A percentile compares a stretch with the other conserved stretches of the same genome.
phyloP scores from a whole-genome alignment of 2,113 vertebrate species.

The Brachyistius frenatus region DNA sequence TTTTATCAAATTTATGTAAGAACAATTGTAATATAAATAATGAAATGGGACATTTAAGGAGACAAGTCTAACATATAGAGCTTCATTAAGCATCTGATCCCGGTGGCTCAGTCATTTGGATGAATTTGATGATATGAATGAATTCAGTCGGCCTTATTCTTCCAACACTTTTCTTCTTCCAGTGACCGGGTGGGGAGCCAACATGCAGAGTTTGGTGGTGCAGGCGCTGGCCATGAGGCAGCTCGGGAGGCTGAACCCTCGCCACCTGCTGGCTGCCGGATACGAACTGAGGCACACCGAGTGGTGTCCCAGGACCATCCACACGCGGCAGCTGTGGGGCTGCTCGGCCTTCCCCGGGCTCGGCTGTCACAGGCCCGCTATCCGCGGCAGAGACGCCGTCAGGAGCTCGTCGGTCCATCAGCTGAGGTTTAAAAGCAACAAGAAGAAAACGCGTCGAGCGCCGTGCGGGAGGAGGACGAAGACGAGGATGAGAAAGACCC shows the following conservation, averaged over 20 bases:
- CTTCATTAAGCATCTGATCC: too few relatives aligned
- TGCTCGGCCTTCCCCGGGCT: slow-evolving; percentile 37
- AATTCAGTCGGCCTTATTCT: too few relatives aligned
- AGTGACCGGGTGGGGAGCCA: slow-evolving; percentile 56
- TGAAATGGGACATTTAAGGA: too few relatives aligned
- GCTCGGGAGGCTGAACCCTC: slow-evolving; percentile 71
- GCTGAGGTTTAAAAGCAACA: slow-evolving; percentile 89
- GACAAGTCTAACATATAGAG: too few relatives aligned
- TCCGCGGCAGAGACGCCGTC: slow-evolving; percentile 53
- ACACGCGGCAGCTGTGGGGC: slow-evolving; percentile 80
- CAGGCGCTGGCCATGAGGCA: slow-evolving; percentile 80
- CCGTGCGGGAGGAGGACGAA: slow-evolving; percentile 80
- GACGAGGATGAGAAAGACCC: slow-evolving; percentile 84
- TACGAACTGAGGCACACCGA: slow-evolving; percentile 54
- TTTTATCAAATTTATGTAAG: too few relatives aligned
- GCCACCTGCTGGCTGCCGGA: slow-evolving; percentile 70
- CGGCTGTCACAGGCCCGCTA: slow-evolving; percentile 53
- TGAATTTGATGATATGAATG: too few relatives aligned
- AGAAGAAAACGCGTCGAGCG: slow-evolving; percentile 82
- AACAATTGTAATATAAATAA: too few relatives aligned
- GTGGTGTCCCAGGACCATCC: slow-evolving; percentile 80
- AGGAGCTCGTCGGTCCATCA: slow-evolving; percentile 76
- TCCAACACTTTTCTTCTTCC: background rate
- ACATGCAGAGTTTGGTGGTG: slow-evolving; percentile 81
- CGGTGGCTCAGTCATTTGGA: too few relatives aligned